phyloP scores from a whole-genome alignment of 2,888 invertebrate species.

The Mechanitis mazaeus region DNA sequence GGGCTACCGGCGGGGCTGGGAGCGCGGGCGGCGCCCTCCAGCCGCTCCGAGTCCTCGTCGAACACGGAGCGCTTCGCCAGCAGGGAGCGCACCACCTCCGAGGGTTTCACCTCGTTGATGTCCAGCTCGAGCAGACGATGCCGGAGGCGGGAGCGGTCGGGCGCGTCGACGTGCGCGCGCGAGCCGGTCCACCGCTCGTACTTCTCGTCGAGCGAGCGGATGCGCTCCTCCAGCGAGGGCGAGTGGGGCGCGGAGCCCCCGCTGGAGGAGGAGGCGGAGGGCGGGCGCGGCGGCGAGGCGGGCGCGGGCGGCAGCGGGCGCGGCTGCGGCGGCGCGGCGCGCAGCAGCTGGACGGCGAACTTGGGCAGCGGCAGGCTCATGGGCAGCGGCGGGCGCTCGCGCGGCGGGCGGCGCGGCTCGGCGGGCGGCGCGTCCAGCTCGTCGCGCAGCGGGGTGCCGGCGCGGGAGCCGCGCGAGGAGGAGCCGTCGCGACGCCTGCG shows the following conservation, averaged over 20 bases:
- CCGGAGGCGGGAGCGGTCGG: slow-evolving; percentile 77
- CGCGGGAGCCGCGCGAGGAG: slow-evolving; percentile 77
- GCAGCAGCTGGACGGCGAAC: slow-evolving; percentile 85
- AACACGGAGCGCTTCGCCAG: slow-evolving; percentile 95
- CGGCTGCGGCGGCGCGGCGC: slow-evolving; percentile 69
- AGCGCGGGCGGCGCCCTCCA: slow-evolving; percentile 92
- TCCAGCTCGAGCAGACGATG: slow-evolving; percentile 88
- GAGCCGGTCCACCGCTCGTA: slow-evolving; percentile 91
- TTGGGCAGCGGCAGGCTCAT: slow-evolving; percentile 91
- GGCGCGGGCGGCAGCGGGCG: slow-evolving; percentile 72
- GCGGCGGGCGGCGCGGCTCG: slow-evolving; percentile 84
- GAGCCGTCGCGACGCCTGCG: slow-evolving; percentile 70
- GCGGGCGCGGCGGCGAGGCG: slow-evolving; percentile 81
- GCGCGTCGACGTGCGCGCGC: slow-evolving; percentile 76
- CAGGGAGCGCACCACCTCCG: slow-evolving; percentile 94
- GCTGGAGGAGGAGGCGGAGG: slow-evolving; percentile 85
- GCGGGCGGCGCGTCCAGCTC: slow-evolving; percentile 84
- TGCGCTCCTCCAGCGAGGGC: slow-evolving; percentile 90
- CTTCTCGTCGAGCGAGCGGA: slow-evolving; percentile 94
- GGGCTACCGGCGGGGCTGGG: slow-evolving; percentile 75
- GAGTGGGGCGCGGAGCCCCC: slow-evolving; percentile 84
- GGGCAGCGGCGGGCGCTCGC: slow-evolving; percentile 80
- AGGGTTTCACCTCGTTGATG: slow-evolving; percentile 89
- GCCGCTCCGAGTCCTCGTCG: slow-evolving; percentile 95
- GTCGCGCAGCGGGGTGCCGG: slow-evolving; percentile 90